Base-by-base conservation (phyloP, 92 coral and sea anemone species). In the Actinostola sp. region DNA sequence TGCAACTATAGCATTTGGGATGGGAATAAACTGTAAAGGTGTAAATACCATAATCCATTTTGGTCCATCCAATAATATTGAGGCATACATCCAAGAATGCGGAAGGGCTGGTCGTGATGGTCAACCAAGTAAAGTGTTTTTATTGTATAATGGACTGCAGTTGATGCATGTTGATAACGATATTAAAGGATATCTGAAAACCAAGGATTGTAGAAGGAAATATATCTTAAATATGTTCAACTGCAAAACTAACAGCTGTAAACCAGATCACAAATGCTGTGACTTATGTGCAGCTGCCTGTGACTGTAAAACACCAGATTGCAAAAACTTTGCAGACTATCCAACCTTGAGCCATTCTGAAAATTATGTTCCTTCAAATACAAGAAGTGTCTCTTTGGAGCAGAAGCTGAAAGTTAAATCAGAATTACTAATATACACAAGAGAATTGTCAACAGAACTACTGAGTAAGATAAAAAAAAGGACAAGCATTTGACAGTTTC, bases 1-100 rank as follows among this genome's bases (percentile, higher is more conserved):
- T 19, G 58, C 74, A n/a, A 77, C 82, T 23, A 55, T 66, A 49
- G 82, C 76, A 0, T 66, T 77, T 77, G 82, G 82, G 14, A 66
- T 75, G 73, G 81, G 81, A 20, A 33, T 76, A 9, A 43, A 76
- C 75, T 76, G 75, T 20, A 65, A 50, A 41, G 54, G 15, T 30
- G 75, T 76, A 14, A 17, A 55, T 4, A 66, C 66, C 13, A 57
- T 54, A 11, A 66, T 76, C 25, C 82, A 66, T 64, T 56, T 66
- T 66, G 82, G 82, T 48, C 75, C 76, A 19, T 55, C 75, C 1
- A 66, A 66, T 25, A 66, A 66, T 38, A 62, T 76, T 11, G 82
- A 76, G 33, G 59, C 75, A 9, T 76, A 65, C 24, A 54, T 66
- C 9, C 82, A 76, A 23, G 82, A 76, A 54, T 27, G 66, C 21